A percentile compares a stretch with the other conserved stretches of the same genome.
Evolutionary conservation across 2,797 vertebrate species (phyloP).

Genomic region (Notolepis coatsorum): DNA sequence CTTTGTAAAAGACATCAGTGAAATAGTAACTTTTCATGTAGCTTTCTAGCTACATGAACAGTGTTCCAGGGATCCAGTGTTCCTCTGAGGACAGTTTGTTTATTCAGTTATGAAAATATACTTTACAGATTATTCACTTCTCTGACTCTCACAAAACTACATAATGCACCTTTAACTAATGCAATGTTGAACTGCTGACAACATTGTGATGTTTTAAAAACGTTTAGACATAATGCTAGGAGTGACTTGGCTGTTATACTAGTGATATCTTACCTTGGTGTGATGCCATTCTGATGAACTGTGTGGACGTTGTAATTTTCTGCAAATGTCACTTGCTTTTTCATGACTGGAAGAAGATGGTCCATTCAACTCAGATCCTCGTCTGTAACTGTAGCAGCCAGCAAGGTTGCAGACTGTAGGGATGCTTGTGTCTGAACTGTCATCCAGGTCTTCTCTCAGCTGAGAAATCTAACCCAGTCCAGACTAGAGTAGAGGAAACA

Average conservation of each 20-base stretch:
- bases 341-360: conserved; percentile 19
- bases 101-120: neutral
- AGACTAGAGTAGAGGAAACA: no score
- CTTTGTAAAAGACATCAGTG: no score
- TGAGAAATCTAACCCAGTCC: no score
- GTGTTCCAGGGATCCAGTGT: no score
- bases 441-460: no score
- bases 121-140: neutral
- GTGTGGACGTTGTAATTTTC: conserved; percentile 6
- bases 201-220: neutral
- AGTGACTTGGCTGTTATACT: neutral
- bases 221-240: neutral
- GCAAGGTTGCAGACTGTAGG: no score
- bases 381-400: no score
- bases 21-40: no score
- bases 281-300: conserved; percentile 1
- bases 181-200: conserved; percentile 8
- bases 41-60: no score
- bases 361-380: no score
- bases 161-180: neutral
- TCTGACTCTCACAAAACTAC: neutral
- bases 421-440: no score
- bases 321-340: conserved; percentile 52
- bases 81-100: neutral
- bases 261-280: conserved; percentile 43